Evolutionary conservation across 1,140 invertebrate species (phyloP).

Genomic region (Zaprionus lachaisei): DNA sequence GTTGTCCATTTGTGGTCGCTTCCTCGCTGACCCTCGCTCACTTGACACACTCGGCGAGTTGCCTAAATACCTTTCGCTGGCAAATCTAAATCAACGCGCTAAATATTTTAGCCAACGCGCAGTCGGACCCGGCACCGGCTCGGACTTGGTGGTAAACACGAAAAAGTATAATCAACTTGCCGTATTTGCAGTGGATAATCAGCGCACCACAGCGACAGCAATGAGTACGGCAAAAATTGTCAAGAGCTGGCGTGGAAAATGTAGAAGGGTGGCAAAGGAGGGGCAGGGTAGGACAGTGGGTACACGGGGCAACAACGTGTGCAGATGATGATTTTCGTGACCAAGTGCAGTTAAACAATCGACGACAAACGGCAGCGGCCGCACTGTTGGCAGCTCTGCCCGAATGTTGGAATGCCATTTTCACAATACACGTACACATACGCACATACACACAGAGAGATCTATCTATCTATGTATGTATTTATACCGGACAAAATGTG

Average conservation of each 20-base stretch:
- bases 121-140: conserved; percentile 12
- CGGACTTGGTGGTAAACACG: conserved; percentile 65
- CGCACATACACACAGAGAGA: conserved; percentile 13
- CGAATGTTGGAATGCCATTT: conserved; percentile 43
- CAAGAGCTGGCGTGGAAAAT: not conserved
- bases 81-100: conserved; percentile 81
- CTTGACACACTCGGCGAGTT: conserved; percentile 19
- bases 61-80: conserved; percentile 78
- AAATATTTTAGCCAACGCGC: conserved; percentile 77
- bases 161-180: conserved; percentile 82
- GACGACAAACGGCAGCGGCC: conserved; percentile 65
- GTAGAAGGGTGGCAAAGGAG: not conserved
- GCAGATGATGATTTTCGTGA: conserved; percentile 81
- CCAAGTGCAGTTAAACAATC: conserved; percentile 80
- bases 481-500: conserved; percentile 43
- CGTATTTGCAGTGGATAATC: conserved; percentile 82
- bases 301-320: conserved; percentile 3
- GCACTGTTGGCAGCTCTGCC: conserved; percentile 54
- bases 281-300: not conserved
- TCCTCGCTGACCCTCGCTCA: not conserved
- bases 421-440: conserved; percentile 18
- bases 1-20: conserved; percentile 70
- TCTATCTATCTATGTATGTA: not conserved
- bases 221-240: conserved; percentile 10
- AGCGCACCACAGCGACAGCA: conserved; percentile 45